Evolutionary conservation across 2,113 vertebrate genomes (phyloP), one percentile per base, ranked within the genome.

Genomic region (Suncus etruscus): DNA sequence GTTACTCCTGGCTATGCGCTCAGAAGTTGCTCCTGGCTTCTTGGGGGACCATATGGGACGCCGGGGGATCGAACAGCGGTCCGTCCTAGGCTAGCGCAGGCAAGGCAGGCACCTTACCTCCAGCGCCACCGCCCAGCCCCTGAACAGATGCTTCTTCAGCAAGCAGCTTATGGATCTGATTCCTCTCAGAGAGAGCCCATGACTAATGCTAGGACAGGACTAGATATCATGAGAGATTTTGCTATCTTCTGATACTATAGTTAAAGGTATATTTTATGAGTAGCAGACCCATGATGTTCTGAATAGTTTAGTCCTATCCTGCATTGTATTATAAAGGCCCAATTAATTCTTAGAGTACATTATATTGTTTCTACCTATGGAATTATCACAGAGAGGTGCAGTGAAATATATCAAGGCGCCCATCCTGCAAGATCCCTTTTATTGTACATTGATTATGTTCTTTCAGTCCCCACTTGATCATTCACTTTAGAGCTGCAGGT

Each of bases 181-280:
- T 61, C 58, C 48, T 79, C 51, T 79, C 65, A 24, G 29, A 88
- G 61, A 63, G 83, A 51, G 54, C 72, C 45, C 29, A 11, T 31
- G 12, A 89, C 65, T 78, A 73, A 39, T 12, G 22, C 45, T 10
- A 83, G 29, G 78, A 47, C 32, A n/a, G 9, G 39, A 15, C 58
- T 6, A 85, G n/a, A 24, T 54, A 79, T 68, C 29, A 5, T 18
- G 25, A 79, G 48, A 76, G 14, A 76, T 81, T 90, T 73, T 75
- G n/a, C 66, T 79, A 58, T 54, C 93, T 70, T 20, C 32, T 83
- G 50, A 48, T 88, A 45, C 47, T 77, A 73, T 32, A 39, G 73
- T 86, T 54, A 54, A 90, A 87, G n/a, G 29, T 77, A 86, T 73
- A 82, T 63, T 77, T 86, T 69, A 75, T 48, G 65, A 66, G 24